phyloP scores from a whole-genome alignment of 2,113 vertebrate genomes.

The Gadus macrocephalus region DNA sequence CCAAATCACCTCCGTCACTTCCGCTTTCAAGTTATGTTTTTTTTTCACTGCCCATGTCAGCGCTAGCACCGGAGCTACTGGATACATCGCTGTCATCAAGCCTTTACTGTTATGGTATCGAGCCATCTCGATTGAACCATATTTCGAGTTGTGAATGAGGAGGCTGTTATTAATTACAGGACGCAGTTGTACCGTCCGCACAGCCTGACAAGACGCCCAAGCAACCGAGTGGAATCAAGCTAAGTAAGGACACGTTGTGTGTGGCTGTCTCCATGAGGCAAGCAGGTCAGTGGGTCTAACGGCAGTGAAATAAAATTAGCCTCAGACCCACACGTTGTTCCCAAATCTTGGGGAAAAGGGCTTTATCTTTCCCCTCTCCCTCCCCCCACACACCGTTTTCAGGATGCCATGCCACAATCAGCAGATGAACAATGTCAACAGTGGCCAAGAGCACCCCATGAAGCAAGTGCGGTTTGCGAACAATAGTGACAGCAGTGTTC shows the following conservation, averaged over 20 bases:
- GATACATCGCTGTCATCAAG: background rate
- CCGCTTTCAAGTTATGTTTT: slow-evolving; percentile 5
- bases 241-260: slow-evolving; percentile 41
- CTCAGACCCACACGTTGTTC: slow-evolving; percentile 10
- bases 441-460: slow-evolving; percentile 59
- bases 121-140: no score
- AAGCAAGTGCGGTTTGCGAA: slow-evolving; percentile 77
- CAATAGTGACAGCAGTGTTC: slow-evolving; percentile 42
- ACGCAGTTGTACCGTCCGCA: background rate
- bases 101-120: background rate
- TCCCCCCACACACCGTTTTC: slow-evolving; percentile 6
- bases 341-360: background rate
- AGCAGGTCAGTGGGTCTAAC: slow-evolving; percentile 1
- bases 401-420: slow-evolving; percentile 81
- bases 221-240: slow-evolving; percentile 15
- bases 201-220: background rate
- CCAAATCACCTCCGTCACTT: slow-evolving; percentile 29
- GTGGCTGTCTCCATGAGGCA: slow-evolving; percentile 24
- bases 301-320: background rate
- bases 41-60: slow-evolving; percentile 25
- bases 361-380: slow-evolving; percentile 8
- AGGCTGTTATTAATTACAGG: no score
- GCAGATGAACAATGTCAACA: slow-evolving; percentile 66
- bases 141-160: no score
- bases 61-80: slow-evolving; percentile 30